phyloP scores from a whole-genome alignment of 2,888 invertebrate genomes.

The Scaeva pyrastri region DNA sequence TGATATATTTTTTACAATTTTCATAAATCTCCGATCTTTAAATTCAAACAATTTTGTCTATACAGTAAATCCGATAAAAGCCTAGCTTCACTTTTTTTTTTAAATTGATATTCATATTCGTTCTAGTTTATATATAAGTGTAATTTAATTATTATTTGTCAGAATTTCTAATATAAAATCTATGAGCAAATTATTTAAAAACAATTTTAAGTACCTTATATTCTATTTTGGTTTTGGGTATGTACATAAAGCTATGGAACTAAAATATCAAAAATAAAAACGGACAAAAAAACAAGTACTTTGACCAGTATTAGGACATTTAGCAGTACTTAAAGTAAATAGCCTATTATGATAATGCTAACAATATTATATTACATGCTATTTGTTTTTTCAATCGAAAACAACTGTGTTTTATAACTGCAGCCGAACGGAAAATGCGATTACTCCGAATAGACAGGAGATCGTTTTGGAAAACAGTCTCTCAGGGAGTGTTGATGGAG shows the following conservation, averaged over 20 bases:
- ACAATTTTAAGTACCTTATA: background rate
- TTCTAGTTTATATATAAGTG: slow-evolving; percentile 7
- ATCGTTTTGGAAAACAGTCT: slow-evolving; percentile 1
- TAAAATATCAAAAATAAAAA: slow-evolving; percentile 2
- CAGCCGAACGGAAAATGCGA: slow-evolving; percentile 35
- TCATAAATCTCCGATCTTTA: background rate
- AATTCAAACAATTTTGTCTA: background rate
- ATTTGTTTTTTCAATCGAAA: background rate
- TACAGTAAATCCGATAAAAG: slow-evolving; percentile 45
- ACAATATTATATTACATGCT: slow-evolving; percentile 42
- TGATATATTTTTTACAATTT: slow-evolving; percentile 9
- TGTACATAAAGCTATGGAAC: slow-evolving; percentile 26
- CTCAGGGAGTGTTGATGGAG: slow-evolving; percentile 27
- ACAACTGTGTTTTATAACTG: slow-evolving; percentile 53
- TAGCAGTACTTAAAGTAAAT: slow-evolving; percentile 1
- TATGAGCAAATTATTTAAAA: slow-evolving; percentile 60
- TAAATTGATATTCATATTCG: slow-evolving; percentile 12
- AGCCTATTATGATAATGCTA: slow-evolving; percentile 10
- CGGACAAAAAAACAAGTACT: background rate
- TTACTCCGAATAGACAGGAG: slow-evolving; percentile 30
- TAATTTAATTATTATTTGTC: slow-evolving; percentile 54
- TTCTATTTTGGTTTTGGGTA: slow-evolving; percentile 5
- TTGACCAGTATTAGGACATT: background rate
- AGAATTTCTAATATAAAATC: slow-evolving; percentile 70
- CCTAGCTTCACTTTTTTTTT: slow-evolving; percentile 42